These are phyloP conservation scores for Dryomyza anilis DNA, from an alignment of 2,888 invertebrate species.

Conservation along the genomic window DNA sequence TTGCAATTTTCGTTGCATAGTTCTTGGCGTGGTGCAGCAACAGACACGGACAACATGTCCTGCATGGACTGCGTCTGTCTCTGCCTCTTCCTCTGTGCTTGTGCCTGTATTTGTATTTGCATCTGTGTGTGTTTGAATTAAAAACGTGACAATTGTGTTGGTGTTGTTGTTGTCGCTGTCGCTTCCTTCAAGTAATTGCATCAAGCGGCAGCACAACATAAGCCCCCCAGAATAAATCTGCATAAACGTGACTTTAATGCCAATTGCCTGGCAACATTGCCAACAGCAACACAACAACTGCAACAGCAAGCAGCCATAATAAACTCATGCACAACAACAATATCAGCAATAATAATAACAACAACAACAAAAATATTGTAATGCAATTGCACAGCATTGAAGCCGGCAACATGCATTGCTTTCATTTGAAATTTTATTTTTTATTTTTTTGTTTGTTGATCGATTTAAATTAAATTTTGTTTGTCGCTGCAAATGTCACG, in stretches of 20 bases:
- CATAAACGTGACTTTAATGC: conserved; percentile 23
- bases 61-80: background rate
- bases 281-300: background rate
- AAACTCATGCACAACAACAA: background rate
- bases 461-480: no score
- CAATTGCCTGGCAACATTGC: conserved; percentile 5
- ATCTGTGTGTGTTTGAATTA: conserved; percentile 22
- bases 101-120: conserved; percentile 19
- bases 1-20: background rate
- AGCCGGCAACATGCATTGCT: no score
- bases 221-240: conserved; percentile 14
- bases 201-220: background rate
- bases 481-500: no score
- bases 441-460: no score
- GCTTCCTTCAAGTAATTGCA: background rate
- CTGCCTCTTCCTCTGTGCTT: background rate
- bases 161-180: conserved; percentile 31
- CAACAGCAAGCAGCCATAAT: background rate
- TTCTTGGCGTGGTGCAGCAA: background rate
- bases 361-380: background rate
- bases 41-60: background rate
- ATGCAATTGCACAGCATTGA: no score
- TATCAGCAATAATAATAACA: background rate
- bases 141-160: conserved; percentile 26
- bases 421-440: no score